Evolutionary conservation across 1,140 invertebrate genomes (phyloP), one percentile per base, ranked within the genome.

Genomic region (Monochamus saltuarius): DNA sequence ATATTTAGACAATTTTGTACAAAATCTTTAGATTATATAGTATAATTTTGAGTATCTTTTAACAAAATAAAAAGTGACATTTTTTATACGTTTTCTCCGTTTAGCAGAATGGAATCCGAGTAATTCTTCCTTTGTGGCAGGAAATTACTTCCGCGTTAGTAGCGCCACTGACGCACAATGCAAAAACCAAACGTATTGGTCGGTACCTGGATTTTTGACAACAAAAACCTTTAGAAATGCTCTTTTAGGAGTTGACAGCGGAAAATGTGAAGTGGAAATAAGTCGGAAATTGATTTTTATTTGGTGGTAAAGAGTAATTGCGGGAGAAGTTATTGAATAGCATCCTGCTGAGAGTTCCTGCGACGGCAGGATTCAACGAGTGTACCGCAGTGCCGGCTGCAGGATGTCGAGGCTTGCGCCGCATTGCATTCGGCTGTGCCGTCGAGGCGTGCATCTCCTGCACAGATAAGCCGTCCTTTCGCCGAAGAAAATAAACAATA

Each of bases 211-310:
- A 46, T 46, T 19, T 14, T 46, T 19, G 16, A 17, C 43, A 19
- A 46, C 43, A 46, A 46, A 46, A 46, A 46, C 43, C 17, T 46
- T 46, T 35, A 34, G 35, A 58, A 58, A 22, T 50, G 34, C 17
- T 53, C 38, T 13, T 34, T 45, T 40, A 53, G 39, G 36, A n/a
- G 9, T 3, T 50, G 53, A 61, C 46, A 56, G 19, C 40, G 36
- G 38, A 67, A 68, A 65, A 53, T 64, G 56, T 56, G 55, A 53
- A 59, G 62, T 69, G 62, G 65, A 66, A 69, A 67, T 69, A 63
- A 60, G 57, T 69, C 65, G 68, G 68, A 69, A 69, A 69, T 69
- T 67, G 68, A 69, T 69, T 69, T 69, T 65, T 67, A 69, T 69
- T 69, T 65, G 58, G 65, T 55, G 62, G 67, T 65, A 64, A 62